Percentiles rank a stretch among this genome's conserved stretches.
phyloP scores from a whole-genome alignment of 2,888 invertebrate species.

The Sylvicola cinctus region DNA sequence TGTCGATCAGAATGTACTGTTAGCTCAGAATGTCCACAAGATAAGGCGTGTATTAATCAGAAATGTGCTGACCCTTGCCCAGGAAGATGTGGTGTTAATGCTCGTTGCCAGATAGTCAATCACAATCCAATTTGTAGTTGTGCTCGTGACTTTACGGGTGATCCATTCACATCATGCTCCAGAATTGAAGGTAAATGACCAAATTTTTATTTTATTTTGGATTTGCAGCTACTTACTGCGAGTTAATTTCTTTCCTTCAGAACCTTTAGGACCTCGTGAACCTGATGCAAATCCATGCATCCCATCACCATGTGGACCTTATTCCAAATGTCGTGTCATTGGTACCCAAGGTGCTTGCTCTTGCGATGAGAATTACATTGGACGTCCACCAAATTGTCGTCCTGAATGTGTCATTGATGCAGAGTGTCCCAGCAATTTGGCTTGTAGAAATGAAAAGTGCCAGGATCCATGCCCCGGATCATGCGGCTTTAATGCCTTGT shows the following conservation, averaged over 20 bases:
- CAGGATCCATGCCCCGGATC: conserved; percentile 62
- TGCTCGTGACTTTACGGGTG: conserved; percentile 36
- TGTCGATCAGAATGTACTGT: conserved; percentile 45
- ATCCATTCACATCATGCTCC: conserved; percentile 36
- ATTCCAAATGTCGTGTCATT: conserved; percentile 61
- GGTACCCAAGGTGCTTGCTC: conserved; percentile 72
- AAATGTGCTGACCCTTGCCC: conserved; percentile 46
- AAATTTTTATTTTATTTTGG: not conserved
- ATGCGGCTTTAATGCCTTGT: conserved; percentile 62
- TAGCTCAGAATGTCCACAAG: conserved; percentile 42
- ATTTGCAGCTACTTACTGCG: not conserved
- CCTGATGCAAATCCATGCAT: conserved; percentile 40
- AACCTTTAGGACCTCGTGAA: not conserved
- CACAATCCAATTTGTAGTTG: conserved; percentile 50
- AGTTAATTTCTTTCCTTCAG: conserved; percentile 5
- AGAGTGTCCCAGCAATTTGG: conserved; percentile 62
- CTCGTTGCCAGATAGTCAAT: conserved; percentile 42
- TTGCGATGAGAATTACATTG: conserved; percentile 57
- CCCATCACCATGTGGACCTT: conserved; percentile 67
- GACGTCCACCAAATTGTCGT: conserved; percentile 68
- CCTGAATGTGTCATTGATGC: conserved; percentile 64
- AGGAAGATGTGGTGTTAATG: conserved; percentile 40
- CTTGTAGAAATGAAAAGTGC: conserved; percentile 64
- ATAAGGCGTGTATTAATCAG: conserved; percentile 37
- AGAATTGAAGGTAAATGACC: conserved; percentile 9